phyloP scores from a whole-genome alignment of 2,888 invertebrate genomes.

The Psylliodes chrysocephalus region DNA sequence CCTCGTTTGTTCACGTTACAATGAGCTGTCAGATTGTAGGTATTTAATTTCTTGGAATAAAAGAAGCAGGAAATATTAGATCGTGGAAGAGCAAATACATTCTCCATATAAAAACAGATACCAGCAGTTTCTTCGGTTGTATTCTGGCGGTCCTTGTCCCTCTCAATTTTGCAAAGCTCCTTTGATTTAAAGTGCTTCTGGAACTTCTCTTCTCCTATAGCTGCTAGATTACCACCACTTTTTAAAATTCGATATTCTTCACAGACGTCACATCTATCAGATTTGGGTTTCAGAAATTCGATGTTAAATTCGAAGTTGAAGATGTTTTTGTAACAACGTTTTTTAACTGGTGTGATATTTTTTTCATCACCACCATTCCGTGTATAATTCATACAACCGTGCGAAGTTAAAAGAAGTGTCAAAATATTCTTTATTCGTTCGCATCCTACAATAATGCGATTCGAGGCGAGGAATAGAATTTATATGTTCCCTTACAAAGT shows the following conservation, averaged over 20 bases:
- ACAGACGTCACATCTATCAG: constrained; percentile 31
- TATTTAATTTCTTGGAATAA: constrained; percentile 20
- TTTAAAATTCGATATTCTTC: constrained; percentile 12
- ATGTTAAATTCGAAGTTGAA: constrained; percentile 19
- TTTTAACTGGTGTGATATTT: too few relatives aligned
- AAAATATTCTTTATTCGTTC: too few relatives aligned
- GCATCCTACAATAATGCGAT: too few relatives aligned
- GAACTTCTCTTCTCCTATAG: background rate
- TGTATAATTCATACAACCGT: too few relatives aligned
- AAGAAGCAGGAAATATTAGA: constrained; percentile 4
- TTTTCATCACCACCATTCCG: too few relatives aligned
- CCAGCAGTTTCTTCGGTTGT: background rate
- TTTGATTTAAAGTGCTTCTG: constrained; percentile 16
- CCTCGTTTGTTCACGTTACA: constrained; percentile 16
- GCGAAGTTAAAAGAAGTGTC: too few relatives aligned
- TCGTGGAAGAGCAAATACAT: constrained; percentile 23
- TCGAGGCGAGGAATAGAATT: too few relatives aligned
- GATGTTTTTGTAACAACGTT: constrained; percentile 14
- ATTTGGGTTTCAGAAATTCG: constrained; percentile 24
- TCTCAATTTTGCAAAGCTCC: background rate
- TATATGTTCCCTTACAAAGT: too few relatives aligned
- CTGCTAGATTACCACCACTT: constrained; percentile 4
- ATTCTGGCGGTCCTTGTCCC: constrained; percentile 1
- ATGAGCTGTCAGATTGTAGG: constrained; percentile 23
- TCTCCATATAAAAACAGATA: constrained; percentile 23